These are phyloP conservation scores for Drosophila robusta DNA, from an alignment of 2,888 invertebrate species.

Conservation along the genomic window DNA sequence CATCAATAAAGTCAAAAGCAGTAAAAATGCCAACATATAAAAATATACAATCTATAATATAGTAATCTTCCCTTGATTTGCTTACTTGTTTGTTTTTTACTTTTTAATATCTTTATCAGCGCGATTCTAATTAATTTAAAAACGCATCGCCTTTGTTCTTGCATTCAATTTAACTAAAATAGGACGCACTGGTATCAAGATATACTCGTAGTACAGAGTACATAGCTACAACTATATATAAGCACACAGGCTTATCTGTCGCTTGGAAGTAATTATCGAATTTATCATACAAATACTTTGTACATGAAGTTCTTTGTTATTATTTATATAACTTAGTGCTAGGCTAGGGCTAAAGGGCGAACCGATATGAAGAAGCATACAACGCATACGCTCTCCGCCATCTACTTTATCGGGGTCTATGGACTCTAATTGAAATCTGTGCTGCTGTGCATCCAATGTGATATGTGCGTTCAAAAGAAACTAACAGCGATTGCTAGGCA, in stretches of 20 bases:
- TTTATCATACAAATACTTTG: slow-evolving; percentile 74
- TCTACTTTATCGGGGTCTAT: slow-evolving; percentile 28
- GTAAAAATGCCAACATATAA: slow-evolving; percentile 77
- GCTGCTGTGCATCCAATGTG: slow-evolving; percentile 60
- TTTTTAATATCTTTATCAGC: slow-evolving; percentile 38
- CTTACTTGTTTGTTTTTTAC: slow-evolving; percentile 1
- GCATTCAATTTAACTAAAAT: slow-evolving; percentile 60
- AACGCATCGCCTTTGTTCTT: slow-evolving; percentile 48
- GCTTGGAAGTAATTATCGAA: slow-evolving; percentile 45
- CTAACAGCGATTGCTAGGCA: slow-evolving; percentile 61
- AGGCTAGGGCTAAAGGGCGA: slow-evolving; percentile 61
- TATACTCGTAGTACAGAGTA: slow-evolving; percentile 21
- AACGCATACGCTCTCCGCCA: neutral
- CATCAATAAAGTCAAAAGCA: slow-evolving; percentile 71
- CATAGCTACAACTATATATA: slow-evolving; percentile 17
- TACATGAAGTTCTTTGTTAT: slow-evolving; percentile 58
- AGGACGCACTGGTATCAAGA: slow-evolving; percentile 69
- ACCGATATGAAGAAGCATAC: slow-evolving; percentile 55
- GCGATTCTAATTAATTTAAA: slow-evolving; percentile 54
- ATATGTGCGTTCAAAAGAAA: slow-evolving; percentile 60
- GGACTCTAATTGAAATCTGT: slow-evolving; percentile 49
- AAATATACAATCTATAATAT: slow-evolving; percentile 66
- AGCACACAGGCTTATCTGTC: slow-evolving; percentile 23
- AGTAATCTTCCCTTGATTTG: slow-evolving; percentile 26
- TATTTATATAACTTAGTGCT: slow-evolving; percentile 48